Evolutionary conservation across 1,140 invertebrate genomes (phyloP), one percentile per base, ranked within the genome.

Genomic region (Idris sp.): DNA sequence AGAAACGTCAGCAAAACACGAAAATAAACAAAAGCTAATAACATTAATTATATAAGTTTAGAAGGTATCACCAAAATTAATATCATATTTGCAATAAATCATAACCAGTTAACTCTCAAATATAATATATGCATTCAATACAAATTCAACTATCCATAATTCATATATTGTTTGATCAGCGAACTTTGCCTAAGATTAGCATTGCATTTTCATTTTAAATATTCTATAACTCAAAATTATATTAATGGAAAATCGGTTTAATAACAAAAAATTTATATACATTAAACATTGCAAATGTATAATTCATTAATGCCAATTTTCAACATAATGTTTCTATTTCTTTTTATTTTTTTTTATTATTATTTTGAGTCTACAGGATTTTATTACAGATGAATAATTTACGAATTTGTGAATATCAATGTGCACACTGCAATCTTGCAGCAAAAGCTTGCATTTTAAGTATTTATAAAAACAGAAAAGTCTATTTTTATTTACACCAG

Each of bases 1-100:
- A 59, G 54, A 59, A 56, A 33, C 28, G 31, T 46, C 54, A 59
- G 46, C 54, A 59, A 46, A 44, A 59, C 30, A 28, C 5, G 31
- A 59, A 38, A 46, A 46, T 41, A 46, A 36, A 38, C 54, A 7
- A 30, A 36, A 46, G 26, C 28, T 59, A 59, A 59, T 59, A 28
- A 25, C 31, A 59, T 28, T 19, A 46, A 38, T 59, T 59, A 25
- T 44, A 8, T 40, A 26, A 43, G n/a, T n/a, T n/a, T n/a, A n/a
- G n/a, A n/a, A n/a, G n/a, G n/a, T n/a, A n/a, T n/a, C n/a, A n/a
- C n/a, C n/a, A n/a, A n/a, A n/a, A n/a, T n/a, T n/a, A n/a, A n/a
- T n/a, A n/a, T n/a, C n/a, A n/a, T n/a, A n/a, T n/a, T n/a, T n/a
- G n/a, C n/a, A n/a, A n/a, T n/a, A n/a, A n/a, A n/a, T n/a, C n/a